Percentiles rank a stretch among this genome's conserved stretches.
Conservation (phyloP, 2,797 vertebrate species). For the Anguilla pacifica region DNA sequence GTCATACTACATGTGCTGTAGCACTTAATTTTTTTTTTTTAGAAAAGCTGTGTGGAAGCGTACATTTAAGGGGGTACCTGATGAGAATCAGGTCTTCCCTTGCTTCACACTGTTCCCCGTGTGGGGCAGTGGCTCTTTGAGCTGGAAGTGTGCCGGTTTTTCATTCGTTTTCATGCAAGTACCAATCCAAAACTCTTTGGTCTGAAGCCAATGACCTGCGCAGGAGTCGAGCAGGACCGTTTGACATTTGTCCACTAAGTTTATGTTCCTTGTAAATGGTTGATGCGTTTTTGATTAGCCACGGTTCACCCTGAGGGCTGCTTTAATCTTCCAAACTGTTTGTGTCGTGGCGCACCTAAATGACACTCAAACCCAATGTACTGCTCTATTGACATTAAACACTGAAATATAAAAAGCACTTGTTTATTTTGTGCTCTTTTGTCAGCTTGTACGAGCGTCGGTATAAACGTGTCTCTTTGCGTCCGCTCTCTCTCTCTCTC, state of each 20-base stretch:
- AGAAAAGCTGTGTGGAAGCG: neutral
- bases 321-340: neutral
- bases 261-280: neutral
- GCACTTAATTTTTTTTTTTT: neutral
- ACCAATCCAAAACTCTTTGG: neutral
- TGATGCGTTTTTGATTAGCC: neutral
- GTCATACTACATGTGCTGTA: neutral
- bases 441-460: neutral
- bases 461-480: constrained; percentile 18
- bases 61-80: neutral
- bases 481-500: constrained; percentile 29
- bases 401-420: neutral
- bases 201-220: neutral
- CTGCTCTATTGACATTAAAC: neutral
- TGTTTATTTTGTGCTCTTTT: neutral
- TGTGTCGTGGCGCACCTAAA: neutral
- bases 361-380: neutral
- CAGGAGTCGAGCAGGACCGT: neutral
- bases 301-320: neutral
- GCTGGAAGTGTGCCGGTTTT: neutral
- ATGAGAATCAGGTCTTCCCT: neutral
- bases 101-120: neutral
- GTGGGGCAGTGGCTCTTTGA: neutral
- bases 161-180: neutral
- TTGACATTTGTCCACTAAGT: neutral